Conservation (phyloP, 2,888 invertebrate genomes). For the Eupithecia insigniata region DNA sequence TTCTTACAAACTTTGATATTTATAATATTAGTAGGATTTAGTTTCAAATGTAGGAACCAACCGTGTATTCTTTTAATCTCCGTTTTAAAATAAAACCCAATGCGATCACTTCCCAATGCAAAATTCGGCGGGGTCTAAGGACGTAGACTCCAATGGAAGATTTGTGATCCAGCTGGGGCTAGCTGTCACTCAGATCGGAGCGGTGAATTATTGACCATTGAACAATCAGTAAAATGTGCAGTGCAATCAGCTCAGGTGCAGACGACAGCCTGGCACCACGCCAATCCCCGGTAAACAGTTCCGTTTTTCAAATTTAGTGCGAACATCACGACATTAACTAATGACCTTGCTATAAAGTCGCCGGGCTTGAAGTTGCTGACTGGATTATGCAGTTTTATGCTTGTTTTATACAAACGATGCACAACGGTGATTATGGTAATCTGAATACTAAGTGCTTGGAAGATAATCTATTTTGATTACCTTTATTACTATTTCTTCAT, state of each 20-base stretch:
- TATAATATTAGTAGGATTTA: no score
- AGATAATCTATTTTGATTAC: not conserved
- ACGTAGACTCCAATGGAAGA: not conserved
- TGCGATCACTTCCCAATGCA: not conserved
- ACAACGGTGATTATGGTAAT: conserved; percentile 1
- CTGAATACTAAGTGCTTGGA: not conserved
- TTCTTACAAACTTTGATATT: no score
- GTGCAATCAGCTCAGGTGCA: conserved; percentile 38
- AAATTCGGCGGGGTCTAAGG: not conserved
- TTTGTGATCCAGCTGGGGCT: not conserved
- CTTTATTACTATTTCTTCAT: not conserved
- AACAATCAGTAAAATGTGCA: conserved; percentile 36
- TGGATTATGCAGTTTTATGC: conserved; percentile 27
- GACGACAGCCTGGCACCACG: conserved; percentile 37
- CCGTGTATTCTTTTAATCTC: not conserved
- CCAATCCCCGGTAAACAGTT: conserved; percentile 44
- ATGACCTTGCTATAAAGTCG: conserved; percentile 32
- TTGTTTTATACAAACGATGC: conserved; percentile 24
- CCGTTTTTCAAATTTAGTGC: conserved; percentile 45
- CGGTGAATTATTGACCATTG: conserved; percentile 29
- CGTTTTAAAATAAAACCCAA: not conserved
- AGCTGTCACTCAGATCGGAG: not conserved
- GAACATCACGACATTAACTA: conserved; percentile 44
- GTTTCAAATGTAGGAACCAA: not conserved
- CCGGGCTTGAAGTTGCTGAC: conserved; percentile 27